Conservation (phyloP, 2,797 vertebrate genomes). For the Oreonectes daqikongensis region DNA sequence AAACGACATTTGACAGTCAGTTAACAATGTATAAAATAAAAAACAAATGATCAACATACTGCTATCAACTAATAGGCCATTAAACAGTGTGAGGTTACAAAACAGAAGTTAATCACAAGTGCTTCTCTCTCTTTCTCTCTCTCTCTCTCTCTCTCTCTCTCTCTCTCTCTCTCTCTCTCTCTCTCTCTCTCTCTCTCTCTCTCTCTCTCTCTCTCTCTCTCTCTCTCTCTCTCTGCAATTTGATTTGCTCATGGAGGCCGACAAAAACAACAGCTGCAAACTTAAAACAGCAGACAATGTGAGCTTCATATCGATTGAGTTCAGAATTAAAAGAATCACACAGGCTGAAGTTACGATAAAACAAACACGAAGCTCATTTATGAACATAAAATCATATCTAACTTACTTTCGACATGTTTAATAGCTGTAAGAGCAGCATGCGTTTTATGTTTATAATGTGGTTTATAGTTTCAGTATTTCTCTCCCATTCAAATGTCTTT, state of each 20-base stretch:
- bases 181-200: neutral
- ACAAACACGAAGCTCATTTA: no score
- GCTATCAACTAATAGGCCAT: conserved; percentile 26
- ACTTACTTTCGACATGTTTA: no score
- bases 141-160: neutral
- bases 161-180: no score
- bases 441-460: no score
- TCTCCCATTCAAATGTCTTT: no score
- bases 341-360: no score
- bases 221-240: neutral
- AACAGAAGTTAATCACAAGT: conserved; percentile 17
- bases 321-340: conserved; percentile 5
- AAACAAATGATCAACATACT: conserved; percentile 35
- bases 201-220: no score
- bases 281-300: neutral
- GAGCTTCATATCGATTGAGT: neutral
- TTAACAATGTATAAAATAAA: conserved; percentile 26
- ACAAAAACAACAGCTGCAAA: neutral
- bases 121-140: neutral
- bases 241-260: neutral
- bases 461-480: no score
- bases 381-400: no score
- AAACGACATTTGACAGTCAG: conserved; percentile 37
- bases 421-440: no score
- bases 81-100: conserved; percentile 18